These are phyloP conservation scores for Leptopilina syphax DNA, from an alignment of 2,888 invertebrate species.

Conservation along the genomic window DNA sequence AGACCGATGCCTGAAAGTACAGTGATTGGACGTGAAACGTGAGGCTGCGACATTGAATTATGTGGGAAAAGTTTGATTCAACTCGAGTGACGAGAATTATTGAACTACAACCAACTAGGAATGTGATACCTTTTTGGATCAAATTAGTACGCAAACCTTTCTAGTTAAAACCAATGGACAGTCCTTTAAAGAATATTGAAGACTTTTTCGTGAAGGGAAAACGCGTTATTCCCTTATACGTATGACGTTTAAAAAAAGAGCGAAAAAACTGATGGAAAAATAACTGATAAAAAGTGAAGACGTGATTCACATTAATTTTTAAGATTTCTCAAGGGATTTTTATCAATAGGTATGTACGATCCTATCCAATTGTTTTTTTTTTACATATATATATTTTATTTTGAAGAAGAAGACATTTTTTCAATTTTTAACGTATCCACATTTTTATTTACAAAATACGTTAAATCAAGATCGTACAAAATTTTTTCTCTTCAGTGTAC, in stretches of 20 bases:
- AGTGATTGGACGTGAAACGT: constrained; percentile 73
- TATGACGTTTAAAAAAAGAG: background rate
- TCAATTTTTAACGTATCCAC: background rate
- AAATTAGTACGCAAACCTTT: constrained; percentile 63
- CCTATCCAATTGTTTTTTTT: background rate
- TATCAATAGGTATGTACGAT: background rate
- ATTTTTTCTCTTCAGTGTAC: constrained; percentile 26
- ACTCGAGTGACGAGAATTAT: constrained; percentile 65
- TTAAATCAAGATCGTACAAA: constrained; percentile 26
- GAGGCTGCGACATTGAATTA: constrained; percentile 66
- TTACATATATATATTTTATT: constrained; percentile 11
- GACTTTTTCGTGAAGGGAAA: constrained; percentile 40
- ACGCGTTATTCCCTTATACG: constrained; percentile 3
- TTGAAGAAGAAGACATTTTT: constrained; percentile 1
- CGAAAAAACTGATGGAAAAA: constrained; percentile 12
- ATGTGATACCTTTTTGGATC: constrained; percentile 69
- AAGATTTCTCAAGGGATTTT: constrained; percentile 29
- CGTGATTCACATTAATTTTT: constrained; percentile 43
- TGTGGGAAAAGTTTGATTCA: constrained; percentile 64
- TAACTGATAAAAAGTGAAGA: constrained; percentile 13
- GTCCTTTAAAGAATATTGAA: constrained; percentile 41
- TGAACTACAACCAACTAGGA: constrained; percentile 69
- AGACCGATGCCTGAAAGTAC: constrained; percentile 74
- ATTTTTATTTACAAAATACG: constrained; percentile 1
- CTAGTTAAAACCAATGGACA: constrained; percentile 56